Percentiles rank a stretch among this genome's conserved stretches.
phyloP scores from a whole-genome alignment of 2,797 vertebrate genomes.

The Liasis olivaceus region DNA sequence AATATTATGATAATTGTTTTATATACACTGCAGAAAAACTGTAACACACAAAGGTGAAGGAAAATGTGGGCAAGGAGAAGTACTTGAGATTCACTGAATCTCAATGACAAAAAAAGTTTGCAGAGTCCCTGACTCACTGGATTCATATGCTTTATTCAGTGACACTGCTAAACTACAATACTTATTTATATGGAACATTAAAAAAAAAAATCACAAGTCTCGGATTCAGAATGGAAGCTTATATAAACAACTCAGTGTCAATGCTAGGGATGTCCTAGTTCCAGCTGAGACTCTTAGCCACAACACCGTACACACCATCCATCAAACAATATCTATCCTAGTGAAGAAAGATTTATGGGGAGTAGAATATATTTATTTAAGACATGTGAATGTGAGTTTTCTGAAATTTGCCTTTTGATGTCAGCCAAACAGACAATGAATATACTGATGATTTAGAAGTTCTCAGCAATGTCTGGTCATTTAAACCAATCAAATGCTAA shows the following conservation, averaged over 20 bases:
- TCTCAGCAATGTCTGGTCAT: background rate
- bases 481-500: background rate
- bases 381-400: background rate
- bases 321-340: background rate
- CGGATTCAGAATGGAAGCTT: too few relatives aligned
- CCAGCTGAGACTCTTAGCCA: background rate
- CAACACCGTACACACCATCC: background rate
- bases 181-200: too few relatives aligned
- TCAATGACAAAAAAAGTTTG: too few relatives aligned
- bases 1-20: background rate
- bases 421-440: background rate
- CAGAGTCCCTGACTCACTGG: too few relatives aligned
- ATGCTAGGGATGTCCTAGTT: background rate
- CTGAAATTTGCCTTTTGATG: background rate
- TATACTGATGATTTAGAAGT: background rate
- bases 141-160: too few relatives aligned
- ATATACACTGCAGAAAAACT: background rate
- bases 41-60: background rate
- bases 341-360: background rate
- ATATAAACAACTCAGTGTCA: too few relatives aligned
- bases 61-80: background rate
- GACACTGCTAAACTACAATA: too few relatives aligned
- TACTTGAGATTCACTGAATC: too few relatives aligned
- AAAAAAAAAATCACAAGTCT: too few relatives aligned
- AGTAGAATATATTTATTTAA: background rate